These are phyloP conservation scores for Polydrusus cervinus DNA, from an alignment of 2,888 invertebrate genomes.

Conservation along the genomic window DNA sequence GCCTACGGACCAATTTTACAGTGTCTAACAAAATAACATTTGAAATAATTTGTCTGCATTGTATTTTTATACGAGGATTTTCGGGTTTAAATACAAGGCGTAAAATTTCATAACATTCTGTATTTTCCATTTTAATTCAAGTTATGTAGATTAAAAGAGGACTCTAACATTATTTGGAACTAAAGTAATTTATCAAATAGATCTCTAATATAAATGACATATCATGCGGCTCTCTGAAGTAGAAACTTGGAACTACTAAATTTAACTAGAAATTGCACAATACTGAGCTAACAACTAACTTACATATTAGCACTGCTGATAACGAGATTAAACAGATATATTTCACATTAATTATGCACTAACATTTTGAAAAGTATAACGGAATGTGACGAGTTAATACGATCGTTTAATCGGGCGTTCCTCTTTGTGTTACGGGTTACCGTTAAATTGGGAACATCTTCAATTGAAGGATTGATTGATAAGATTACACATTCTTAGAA, in stretches of 20 bases:
- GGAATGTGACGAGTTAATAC: too few relatives aligned
- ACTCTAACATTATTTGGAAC: neutral
- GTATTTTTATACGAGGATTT: too few relatives aligned
- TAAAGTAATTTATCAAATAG: conserved; percentile 32
- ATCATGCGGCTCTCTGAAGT: conserved; percentile 16
- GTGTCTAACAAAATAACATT: too few relatives aligned
- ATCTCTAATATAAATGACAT: conserved; percentile 33
- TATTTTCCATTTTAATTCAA: neutral
- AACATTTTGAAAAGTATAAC: neutral
- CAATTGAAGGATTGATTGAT: too few relatives aligned
- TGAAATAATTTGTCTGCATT: too few relatives aligned
- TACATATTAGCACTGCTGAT: conserved; percentile 4
- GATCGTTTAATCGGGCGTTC: too few relatives aligned
- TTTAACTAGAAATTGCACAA: conserved; percentile 35
- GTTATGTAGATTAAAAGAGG: conserved; percentile 9
- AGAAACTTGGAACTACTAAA: conserved; percentile 39
- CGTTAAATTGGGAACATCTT: too few relatives aligned
- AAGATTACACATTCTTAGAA: too few relatives aligned
- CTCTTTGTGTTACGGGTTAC: too few relatives aligned
- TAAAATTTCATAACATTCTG: too few relatives aligned
- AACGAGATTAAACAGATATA: conserved; percentile 21
- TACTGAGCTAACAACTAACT: conserved; percentile 18
- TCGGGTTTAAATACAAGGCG: too few relatives aligned
- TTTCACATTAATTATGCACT: conserved; percentile 12
- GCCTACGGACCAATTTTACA: too few relatives aligned